These are phyloP conservation scores for Vannuccia rotundouncinata DNA, from an alignment of 2,888 invertebrate species.

Conservation along the genomic window DNA sequence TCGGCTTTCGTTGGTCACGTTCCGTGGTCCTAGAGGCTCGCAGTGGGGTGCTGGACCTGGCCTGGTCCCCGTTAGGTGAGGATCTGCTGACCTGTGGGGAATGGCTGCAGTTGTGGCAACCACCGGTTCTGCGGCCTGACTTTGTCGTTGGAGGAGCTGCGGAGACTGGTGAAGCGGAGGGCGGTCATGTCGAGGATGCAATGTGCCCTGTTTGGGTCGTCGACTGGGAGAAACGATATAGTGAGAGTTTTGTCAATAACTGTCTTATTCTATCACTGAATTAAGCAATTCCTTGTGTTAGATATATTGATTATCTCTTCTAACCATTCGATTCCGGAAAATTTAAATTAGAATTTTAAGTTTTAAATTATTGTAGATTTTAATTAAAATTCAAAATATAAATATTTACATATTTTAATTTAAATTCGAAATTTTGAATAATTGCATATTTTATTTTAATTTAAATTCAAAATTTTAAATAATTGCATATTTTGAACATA, in stretches of 20 bases:
- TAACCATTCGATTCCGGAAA: too few relatives aligned
- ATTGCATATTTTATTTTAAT: too few relatives aligned
- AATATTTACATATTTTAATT: too few relatives aligned
- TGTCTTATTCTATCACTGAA: too few relatives aligned
- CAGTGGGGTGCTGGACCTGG: background rate
- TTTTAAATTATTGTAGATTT: too few relatives aligned
- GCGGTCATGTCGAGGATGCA: background rate
- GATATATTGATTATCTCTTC: too few relatives aligned
- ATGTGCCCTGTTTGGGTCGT: background rate
- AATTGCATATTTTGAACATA: too few relatives aligned
- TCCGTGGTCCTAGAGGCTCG: conserved; percentile 6
- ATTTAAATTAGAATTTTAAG: too few relatives aligned
- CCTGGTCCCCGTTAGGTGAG: conserved; percentile 30
- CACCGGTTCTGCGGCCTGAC: conserved; percentile 42
- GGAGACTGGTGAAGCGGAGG: background rate
- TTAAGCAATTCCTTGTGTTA: too few relatives aligned
- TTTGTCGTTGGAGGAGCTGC: background rate
- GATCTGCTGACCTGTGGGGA: conserved; percentile 79
- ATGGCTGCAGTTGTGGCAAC: conserved; percentile 77
- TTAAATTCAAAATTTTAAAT: too few relatives aligned
- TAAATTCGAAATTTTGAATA: too few relatives aligned
- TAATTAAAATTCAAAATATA: too few relatives aligned
- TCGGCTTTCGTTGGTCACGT: conserved; percentile 14
- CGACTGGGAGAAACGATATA: background rate
- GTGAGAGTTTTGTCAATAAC: background rate